Base-by-base conservation (phyloP, 2,888 invertebrate species). In the Leptinotarsa tumamoca region DNA sequence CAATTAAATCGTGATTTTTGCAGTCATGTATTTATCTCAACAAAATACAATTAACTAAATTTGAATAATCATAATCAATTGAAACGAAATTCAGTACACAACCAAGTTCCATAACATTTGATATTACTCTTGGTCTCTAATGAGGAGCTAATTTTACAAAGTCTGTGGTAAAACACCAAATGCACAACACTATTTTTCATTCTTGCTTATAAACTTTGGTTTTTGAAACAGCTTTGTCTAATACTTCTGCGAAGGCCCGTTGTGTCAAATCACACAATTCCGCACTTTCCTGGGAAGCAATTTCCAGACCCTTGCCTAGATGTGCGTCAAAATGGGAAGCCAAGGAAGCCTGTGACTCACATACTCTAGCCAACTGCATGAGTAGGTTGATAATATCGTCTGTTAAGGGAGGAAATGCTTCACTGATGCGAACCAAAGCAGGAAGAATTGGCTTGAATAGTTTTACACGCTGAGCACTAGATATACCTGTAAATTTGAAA, bases 381-480 rank as follows among this genome's bases (percentile, higher is more conserved):
- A 98, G 89, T 43, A 98, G 90, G 21, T 94, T 93, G 0, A 96
- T 93, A 18, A 96, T 95, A 85, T 98, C 98, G 83, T 98, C 97
- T 67, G 95, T 92, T 14, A 98, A 90, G 0, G 97, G 96, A 4
- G 98, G 98, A 87, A 98, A 98, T 0, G 98, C 97, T 80, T 94
- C 93, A 83, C 96, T 95, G 80, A 98, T 95, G 58, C 96, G 90
- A 5, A 95, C 95, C 68, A 98, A 90, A 4, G 97, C 95, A 66
- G 97, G 95, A 54, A 98, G 88, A 5, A 96, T 93, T 10, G 96
- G 94, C 82, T 94, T 92, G 86, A 98, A 96, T 79, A 98, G 91
- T 85, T 94, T 93, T 18, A 95, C 91, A 61, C 97, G 91, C 83
- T 95, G 92, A 78, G 93, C 93, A 77, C 94, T 93, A 0, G 96